Evolutionary conservation across 2,113 vertebrate genomes (phyloP), one percentile per base, ranked within the genome.

Genomic region (Thinocorus orbignyianus): DNA sequence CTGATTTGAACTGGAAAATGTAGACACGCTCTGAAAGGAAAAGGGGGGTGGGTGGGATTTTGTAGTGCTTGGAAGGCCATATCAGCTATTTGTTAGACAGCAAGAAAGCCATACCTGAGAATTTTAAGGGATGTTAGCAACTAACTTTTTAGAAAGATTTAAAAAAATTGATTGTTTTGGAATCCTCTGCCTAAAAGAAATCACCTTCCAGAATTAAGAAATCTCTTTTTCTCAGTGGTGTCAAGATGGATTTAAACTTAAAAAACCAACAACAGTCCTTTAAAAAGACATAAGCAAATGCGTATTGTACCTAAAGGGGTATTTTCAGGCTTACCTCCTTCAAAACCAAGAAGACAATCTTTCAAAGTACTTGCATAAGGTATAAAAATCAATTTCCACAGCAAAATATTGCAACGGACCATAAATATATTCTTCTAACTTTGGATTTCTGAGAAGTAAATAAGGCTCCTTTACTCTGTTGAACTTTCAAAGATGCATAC

Each of bases 211-310:
- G 61, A 92, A 84, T 95, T 26, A 91, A 95, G 52, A 89, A 91
- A 96, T 97, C 95, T 97, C 96, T 97, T 95, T 96, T 92, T 96
- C 92, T 97, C 68, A 91, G 93, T 93, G 91, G 74, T 95, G 66
- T 96, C 83, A 65, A 93, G 61, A 55, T 81, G 46, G 35, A 81
- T 94, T 87, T 61, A 81, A 86, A 81, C n/a, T 82, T 88, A 62
- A 91, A 89, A 61, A 22, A 23, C 37, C 25, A 74, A 49, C 76
- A 91, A 30, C n/a, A 10, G 8, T 94, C 22, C 44, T 82, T 92
- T 57, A 31, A 61, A 90, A 89, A 72, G 44, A 62, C 15, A 78
- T 70, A 77, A 77, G 55, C 42, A 82, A 62, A 41, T 64, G 39
- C 15, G 4, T 39, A 33, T 74, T 90, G 39, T 86, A 51, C 71